Percentiles rank a stretch among this genome's conserved stretches.
Evolutionary conservation across 2,888 invertebrate genomes (phyloP).

Genomic region (Apamea anceps): DNA sequence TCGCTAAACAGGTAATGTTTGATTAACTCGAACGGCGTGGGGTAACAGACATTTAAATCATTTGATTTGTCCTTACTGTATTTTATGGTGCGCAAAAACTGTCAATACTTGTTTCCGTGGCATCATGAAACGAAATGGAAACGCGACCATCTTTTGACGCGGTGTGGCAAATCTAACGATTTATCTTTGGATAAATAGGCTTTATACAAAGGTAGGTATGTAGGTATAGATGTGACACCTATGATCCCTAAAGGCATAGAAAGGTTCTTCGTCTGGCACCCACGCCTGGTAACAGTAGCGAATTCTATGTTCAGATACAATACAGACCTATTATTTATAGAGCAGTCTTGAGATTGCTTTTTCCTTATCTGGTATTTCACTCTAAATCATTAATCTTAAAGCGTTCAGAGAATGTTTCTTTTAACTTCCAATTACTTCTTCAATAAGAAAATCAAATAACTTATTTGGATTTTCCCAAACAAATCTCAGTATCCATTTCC

Average conservation of each 20-base stretch:
- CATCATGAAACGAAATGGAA: neutral
- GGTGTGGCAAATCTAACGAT: neutral
- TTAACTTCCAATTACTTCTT: conserved; percentile 36
- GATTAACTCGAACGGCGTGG: conserved; percentile 9
- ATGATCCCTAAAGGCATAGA: neutral
- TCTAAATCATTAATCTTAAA: conserved; percentile 18
- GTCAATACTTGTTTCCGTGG: neutral
- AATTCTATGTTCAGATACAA: neutral
- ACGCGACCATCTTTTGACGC: neutral
- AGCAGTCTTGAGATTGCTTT: conserved; percentile 8
- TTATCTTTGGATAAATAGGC: neutral
- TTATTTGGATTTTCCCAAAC: conserved; percentile 32
- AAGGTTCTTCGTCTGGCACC: neutral
- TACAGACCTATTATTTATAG: neutral
- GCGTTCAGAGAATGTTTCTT: conserved; percentile 16
- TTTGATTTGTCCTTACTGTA: neutral
- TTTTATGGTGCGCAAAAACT: neutral
- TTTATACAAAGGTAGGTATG: neutral
- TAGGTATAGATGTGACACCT: neutral
- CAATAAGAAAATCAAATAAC: conserved; percentile 37
- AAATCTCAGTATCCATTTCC: conserved; percentile 50
- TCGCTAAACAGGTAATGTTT: conserved; percentile 41
- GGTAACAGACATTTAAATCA: conserved; percentile 2
- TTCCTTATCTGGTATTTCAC: conserved; percentile 15
- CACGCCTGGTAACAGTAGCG: neutral